These are phyloP conservation scores for Leptopilina clavipes DNA, from an alignment of 1,140 invertebrate genomes.

Conservation along the genomic window DNA sequence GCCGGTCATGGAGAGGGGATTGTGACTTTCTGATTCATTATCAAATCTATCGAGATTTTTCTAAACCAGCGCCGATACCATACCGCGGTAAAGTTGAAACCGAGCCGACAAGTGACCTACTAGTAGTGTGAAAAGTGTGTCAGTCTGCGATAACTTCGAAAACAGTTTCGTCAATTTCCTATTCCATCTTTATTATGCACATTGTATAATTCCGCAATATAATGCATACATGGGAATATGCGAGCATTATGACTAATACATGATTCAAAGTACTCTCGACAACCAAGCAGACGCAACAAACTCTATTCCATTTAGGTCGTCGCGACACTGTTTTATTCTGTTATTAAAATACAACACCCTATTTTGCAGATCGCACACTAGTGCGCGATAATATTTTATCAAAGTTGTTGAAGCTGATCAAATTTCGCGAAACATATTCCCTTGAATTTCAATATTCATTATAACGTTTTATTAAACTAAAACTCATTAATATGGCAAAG, in stretches of 20 bases:
- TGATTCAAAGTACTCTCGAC: conserved; percentile 16
- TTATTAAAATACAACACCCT: conserved; percentile 17
- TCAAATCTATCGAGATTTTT: too few relatives aligned
- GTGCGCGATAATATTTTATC: neutral
- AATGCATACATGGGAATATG: conserved; percentile 5
- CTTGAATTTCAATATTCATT: too few relatives aligned
- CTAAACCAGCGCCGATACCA: too few relatives aligned
- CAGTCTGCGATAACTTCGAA: too few relatives aligned
- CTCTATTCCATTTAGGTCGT: neutral
- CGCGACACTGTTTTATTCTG: conserved; percentile 1
- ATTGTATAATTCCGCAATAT: neutral
- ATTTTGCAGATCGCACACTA: neutral
- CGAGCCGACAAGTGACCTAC: too few relatives aligned
- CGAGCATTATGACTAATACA: conserved; percentile 10
- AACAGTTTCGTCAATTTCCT: neutral
- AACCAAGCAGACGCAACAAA: neutral
- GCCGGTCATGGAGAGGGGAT: too few relatives aligned
- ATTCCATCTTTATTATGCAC: neutral
- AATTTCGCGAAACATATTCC: too few relatives aligned
- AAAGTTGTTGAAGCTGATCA: neutral
- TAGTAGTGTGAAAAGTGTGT: too few relatives aligned
- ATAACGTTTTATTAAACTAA: too few relatives aligned
- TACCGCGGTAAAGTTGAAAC: too few relatives aligned
- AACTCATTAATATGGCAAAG: too few relatives aligned
- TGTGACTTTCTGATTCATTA: too few relatives aligned